Conservation (phyloP, 2,797 vertebrate species). For the Hipposideros larvatus region DNA sequence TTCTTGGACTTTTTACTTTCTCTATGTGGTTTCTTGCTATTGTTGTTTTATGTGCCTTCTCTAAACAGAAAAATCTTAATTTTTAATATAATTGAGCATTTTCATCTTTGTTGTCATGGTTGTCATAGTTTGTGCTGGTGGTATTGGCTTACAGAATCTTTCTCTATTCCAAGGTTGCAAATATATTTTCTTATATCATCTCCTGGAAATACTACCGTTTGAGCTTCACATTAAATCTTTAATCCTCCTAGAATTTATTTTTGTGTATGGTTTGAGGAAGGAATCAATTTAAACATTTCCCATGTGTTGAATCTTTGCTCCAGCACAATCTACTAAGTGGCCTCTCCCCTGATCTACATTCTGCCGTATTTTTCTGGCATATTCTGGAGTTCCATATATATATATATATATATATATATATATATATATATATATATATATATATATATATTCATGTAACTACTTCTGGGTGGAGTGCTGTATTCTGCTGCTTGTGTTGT, state of each 20-base stretch:
- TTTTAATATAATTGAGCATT: not conserved
- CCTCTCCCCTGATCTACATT: not conserved
- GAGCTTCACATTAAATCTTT: not conserved
- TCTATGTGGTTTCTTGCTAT: not conserved
- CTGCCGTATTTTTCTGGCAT: not conserved
- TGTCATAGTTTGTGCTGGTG: not conserved
- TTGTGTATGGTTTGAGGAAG: not conserved
- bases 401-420: too few species aligned
- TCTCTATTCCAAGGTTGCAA: not conserved
- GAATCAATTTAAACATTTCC: not conserved
- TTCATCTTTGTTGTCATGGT: not conserved
- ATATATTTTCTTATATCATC: not conserved
- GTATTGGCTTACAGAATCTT: not conserved
- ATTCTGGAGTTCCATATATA: not conserved
- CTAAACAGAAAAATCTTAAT: not conserved
- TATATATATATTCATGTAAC: not conserved
- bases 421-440: too few species aligned
- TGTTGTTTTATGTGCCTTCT: not conserved
- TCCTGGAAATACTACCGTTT: conserved; percentile 7
- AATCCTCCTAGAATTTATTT: not conserved
- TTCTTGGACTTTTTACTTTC: not conserved
- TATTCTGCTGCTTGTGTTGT: not conserved
- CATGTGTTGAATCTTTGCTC: not conserved
- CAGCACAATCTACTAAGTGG: not conserved
- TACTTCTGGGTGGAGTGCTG: too few species aligned